Conservation (phyloP, 2,113 vertebrate genomes). For the Galemys pyrenaicus region DNA sequence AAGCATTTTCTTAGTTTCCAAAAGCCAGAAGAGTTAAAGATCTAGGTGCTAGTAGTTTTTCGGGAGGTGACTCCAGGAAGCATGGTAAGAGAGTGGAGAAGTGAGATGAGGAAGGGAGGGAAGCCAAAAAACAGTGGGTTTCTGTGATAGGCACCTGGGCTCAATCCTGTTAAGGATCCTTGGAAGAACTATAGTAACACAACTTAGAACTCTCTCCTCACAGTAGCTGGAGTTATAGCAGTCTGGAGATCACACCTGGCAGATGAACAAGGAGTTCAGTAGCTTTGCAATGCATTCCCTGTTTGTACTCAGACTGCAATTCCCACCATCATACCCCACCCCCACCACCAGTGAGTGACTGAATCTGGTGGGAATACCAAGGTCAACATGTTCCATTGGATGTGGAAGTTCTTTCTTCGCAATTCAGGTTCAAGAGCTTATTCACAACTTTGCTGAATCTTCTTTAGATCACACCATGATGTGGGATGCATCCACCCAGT, state of each 20-base stretch:
- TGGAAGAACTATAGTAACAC: background rate
- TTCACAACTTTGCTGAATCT: background rate
- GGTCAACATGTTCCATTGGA: background rate
- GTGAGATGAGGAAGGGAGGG: background rate
- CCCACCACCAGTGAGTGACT: background rate
- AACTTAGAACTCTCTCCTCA: background rate
- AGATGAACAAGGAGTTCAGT: background rate
- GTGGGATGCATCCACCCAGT: background rate
- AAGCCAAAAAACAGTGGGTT: background rate
- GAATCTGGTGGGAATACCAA: background rate
- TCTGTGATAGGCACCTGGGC: background rate
- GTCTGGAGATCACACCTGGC: fast-evolving
- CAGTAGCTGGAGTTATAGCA: background rate
- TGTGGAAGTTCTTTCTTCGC: background rate
- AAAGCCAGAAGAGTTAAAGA: background rate
- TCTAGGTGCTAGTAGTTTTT: background rate
- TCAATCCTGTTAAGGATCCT: background rate
- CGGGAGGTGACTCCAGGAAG: background rate
- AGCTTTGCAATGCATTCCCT: background rate
- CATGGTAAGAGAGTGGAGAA: background rate
- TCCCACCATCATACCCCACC: background rate
- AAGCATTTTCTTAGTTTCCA: background rate
- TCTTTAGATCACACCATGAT: background rate
- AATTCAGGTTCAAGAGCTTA: background rate
- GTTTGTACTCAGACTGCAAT: background rate